These are phyloP conservation scores for Euplagia quadripunctaria DNA, from an alignment of 2,888 invertebrate species.

Conservation along the genomic window DNA sequence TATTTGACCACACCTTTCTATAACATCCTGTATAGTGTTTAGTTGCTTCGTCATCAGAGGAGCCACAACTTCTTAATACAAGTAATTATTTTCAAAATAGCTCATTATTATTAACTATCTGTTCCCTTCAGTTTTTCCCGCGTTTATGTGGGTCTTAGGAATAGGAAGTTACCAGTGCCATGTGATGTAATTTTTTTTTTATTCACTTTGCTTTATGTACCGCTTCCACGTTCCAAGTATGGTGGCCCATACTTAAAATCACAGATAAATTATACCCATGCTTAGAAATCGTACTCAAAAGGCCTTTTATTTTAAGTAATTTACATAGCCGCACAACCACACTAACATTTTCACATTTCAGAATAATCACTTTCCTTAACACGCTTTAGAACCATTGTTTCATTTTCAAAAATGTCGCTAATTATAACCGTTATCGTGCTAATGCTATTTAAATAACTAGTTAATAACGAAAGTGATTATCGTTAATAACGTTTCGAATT, in stretches of 20 bases:
- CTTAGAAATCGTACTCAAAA: neutral
- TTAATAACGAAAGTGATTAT: slow-evolving; percentile 74
- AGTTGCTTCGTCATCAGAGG: too few species aligned
- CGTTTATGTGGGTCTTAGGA: too few species aligned
- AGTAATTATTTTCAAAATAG: too few species aligned
- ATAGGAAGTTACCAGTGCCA: too few species aligned
- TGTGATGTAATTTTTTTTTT: too few species aligned
- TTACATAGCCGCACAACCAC: neutral
- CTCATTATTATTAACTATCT: too few species aligned
- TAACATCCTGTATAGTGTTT: too few species aligned
- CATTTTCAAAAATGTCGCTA: slow-evolving; percentile 74
- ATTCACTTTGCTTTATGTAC: neutral
- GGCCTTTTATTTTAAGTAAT: neutral
- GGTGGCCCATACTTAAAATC: neutral
- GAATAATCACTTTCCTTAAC: slow-evolving; percentile 77
- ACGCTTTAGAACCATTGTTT: slow-evolving; percentile 59
- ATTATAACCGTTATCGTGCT: slow-evolving; percentile 22
- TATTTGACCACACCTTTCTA: too few species aligned
- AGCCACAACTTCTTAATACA: too few species aligned
- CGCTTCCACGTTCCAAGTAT: neutral
- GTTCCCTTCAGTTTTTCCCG: too few species aligned
- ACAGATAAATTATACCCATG: neutral
- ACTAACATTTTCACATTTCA: slow-evolving; percentile 47
- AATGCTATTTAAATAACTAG: slow-evolving; percentile 27
- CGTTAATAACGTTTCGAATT: slow-evolving; percentile 36